A percentile compares a stretch with the other conserved stretches of the same genome.
Evolutionary conservation across 2,888 invertebrate genomes (phyloP).

Genomic region (Epinotia demarniana): DNA sequence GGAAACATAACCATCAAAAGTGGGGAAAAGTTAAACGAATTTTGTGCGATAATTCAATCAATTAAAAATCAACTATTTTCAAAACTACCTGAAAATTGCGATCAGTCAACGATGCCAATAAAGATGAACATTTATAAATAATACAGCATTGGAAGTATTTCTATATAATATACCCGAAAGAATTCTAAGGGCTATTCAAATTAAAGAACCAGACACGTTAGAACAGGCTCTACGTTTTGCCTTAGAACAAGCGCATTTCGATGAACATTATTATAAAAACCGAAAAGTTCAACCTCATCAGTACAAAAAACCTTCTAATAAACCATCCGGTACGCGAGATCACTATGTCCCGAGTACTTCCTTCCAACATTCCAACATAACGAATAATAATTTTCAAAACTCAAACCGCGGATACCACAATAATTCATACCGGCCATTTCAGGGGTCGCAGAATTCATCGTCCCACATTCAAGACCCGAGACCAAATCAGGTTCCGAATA

Average conservation of each 20-base stretch:
- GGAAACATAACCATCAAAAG: conserved; percentile 3
- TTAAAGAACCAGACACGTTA: background rate
- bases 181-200: background rate
- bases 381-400: background rate
- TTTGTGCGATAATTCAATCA: conserved; percentile 11
- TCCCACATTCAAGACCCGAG: too few species aligned
- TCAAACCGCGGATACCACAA: background rate
- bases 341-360: too few species aligned
- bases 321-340: too few species aligned
- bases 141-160: conserved; percentile 1
- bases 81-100: background rate
- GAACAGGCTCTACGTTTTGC: conserved; percentile 3
- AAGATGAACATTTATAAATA: conserved; percentile 13
- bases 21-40: conserved; percentile 19
- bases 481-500: too few species aligned
- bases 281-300: background rate
- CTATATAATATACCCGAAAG: conserved; percentile 1
- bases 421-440: too few species aligned
- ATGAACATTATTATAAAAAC: conserved; percentile 19
- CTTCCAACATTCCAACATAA: too few species aligned
- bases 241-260: conserved; percentile 7
- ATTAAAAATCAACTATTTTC: conserved; percentile 4
- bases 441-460: too few species aligned
- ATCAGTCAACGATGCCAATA: background rate
- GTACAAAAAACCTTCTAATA: background rate